Evolutionary conservation across 2,113 vertebrate genomes (phyloP), one percentile per base, ranked within the genome.

Genomic region (Ochotona curzoniae): DNA sequence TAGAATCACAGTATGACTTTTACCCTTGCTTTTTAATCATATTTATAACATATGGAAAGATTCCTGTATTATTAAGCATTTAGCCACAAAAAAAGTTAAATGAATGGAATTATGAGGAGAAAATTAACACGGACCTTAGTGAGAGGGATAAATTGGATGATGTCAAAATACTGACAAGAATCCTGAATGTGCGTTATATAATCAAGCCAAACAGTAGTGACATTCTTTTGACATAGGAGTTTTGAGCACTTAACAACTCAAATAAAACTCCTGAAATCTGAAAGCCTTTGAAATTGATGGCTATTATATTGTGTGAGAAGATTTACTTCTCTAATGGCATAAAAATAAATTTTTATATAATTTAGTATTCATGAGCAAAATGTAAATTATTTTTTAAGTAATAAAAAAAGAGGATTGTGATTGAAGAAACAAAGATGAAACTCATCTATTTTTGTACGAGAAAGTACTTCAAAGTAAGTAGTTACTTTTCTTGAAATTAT

Each of bases 401-500:
- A 88, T 23, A 82, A 26, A 30, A 66, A 73, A 83, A 76, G 10
- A 86, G 61, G 74, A 61, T n/a, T 86, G 30, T 74, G 74, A 83
- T 47, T 79, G 51, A 83, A 32, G 26, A 79, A 70, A 7, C 73
- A 75, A 89, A 76, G 44, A 83, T 70, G 1, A 85, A 85, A 63
- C 82, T 3, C 35, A 1, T 86, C 10, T 60, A 32, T 87, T 38
- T 92, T 15, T 15, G 23, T 25, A 57, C 7, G 30, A 20, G 5
- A 61, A 1, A 70, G 30, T 17, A 32, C 18, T 80, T 89, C 28
- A 63, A 47, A 71, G 74, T 47, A 20, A 69, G 30, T 38, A 47
- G 70, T 69, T 90, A 44, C 60, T 88, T 89, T 70, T 83, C 83
- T 66, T 47, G 64, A 60, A 80, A 81, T 69, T 14, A 93, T 80